Conservation (phyloP, 2,113 vertebrate species). For the Coptodon bakossiorum region DNA sequence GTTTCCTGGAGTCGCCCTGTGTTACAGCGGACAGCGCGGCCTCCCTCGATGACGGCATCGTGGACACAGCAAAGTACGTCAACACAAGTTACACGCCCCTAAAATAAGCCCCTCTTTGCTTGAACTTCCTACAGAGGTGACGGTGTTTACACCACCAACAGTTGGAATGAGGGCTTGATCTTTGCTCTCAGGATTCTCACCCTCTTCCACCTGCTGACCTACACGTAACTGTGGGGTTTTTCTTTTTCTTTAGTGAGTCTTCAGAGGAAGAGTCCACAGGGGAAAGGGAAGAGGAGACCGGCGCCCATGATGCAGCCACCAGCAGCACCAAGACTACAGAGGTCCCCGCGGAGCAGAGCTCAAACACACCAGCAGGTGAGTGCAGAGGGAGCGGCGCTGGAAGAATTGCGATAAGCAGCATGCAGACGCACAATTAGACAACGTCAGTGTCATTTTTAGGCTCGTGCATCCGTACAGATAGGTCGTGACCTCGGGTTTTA, state of each 20-base stretch:
- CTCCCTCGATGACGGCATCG: conserved; percentile 30
- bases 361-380: conserved; percentile 56
- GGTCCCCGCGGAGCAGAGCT: neutral
- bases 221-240: neutral
- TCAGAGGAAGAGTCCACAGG: conserved; percentile 66
- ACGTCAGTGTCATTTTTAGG: neutral
- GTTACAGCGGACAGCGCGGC: neutral
- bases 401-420: neutral
- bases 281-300: conserved; percentile 55
- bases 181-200: neutral
- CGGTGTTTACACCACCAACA: neutral
- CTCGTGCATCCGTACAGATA: neutral
- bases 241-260: conserved; percentile 58
- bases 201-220: neutral
- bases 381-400: neutral
- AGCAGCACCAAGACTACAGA: neutral
- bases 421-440: neutral
- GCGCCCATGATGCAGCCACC: neutral
- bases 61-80: conserved; percentile 66
- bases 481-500: neutral
- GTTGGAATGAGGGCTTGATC: neutral
- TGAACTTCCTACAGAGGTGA: neutral
- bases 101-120: neutral
- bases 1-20: conserved; percentile 26
- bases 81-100: neutral